Evolutionary conservation across 2,797 vertebrate genomes (phyloP).

Genomic region (Odontamblyopus rebecca): DNA sequence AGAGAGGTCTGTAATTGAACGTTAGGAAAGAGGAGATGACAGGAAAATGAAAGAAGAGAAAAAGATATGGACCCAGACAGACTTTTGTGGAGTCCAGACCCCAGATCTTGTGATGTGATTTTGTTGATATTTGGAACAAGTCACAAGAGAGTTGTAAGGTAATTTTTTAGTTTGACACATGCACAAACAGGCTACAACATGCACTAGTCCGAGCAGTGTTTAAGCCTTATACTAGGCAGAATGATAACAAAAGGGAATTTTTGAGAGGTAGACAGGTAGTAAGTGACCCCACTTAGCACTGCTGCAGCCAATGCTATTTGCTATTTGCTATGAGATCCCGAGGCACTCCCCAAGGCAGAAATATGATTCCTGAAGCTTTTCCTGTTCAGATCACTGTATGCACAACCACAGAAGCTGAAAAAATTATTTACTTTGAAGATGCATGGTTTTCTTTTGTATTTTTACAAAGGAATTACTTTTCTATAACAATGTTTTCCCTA

Average conservation of each 20-base stretch:
- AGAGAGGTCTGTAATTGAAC: slow-evolving; percentile 45
- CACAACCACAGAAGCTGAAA: not conserved
- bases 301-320: not conserved
- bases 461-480: not conserved
- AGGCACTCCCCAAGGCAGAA: slow-evolving; percentile 1
- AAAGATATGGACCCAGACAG: not conserved
- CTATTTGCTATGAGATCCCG: slow-evolving; percentile 4
- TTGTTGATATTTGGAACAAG: not conserved
- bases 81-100: not conserved
- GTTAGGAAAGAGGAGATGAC: slow-evolving; percentile 17
- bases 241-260: not conserved
- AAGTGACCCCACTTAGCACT: not conserved
- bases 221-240: not conserved
- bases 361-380: slow-evolving; percentile 15
- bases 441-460: not conserved
- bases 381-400: not conserved
- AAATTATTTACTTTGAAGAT: not conserved
- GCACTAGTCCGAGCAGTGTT: not conserved
- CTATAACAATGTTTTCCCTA: not conserved
- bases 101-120: not conserved
- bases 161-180: slow-evolving; percentile 5
- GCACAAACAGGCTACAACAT: not conserved
- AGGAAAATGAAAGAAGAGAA: slow-evolving; percentile 3
- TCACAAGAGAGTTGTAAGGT: not conserved
- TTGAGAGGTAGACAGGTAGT: not conserved